Conservation (phyloP, 2,113 vertebrate species). For the Chionodraco myersi region DNA sequence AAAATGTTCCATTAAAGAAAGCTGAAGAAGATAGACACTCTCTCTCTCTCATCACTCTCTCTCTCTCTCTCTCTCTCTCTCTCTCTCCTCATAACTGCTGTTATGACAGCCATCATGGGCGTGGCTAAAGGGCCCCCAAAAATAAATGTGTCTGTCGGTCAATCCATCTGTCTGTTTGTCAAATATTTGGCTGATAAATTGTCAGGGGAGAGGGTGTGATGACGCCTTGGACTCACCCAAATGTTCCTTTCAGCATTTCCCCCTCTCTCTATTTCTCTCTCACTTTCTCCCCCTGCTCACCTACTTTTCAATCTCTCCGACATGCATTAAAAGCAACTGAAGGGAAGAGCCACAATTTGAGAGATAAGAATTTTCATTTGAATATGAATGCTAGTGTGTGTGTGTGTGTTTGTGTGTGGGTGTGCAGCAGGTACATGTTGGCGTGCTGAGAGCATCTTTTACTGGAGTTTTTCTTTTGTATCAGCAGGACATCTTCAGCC, state of each 20-base stretch:
- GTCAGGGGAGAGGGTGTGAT: conserved; percentile 59
- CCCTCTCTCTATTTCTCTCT: conserved; percentile 29
- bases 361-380: conserved; percentile 76
- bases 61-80: not conserved
- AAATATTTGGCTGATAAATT: conserved; percentile 76
- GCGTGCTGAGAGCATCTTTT: conserved; percentile 38
- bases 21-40: conserved; percentile 28
- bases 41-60: conserved; percentile 4
- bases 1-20: conserved; percentile 79
- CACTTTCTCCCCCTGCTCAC: conserved; percentile 46
- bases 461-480: conserved; percentile 58
- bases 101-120: conserved; percentile 77
- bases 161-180: conserved; percentile 70
- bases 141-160: conserved; percentile 74
- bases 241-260: conserved; percentile 59
- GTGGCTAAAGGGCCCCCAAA: conserved; percentile 58
- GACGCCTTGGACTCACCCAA: conserved; percentile 59
- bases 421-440: conserved; percentile 55
- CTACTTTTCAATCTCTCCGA: conserved; percentile 79
- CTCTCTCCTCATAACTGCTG: conserved; percentile 68
- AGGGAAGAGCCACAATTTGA: conserved; percentile 76
- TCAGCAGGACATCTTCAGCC: conserved; percentile 55
- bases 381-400: conserved; percentile 76
- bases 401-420: conserved; percentile 27
- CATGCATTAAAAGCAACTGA: conserved; percentile 74